Conservation (phyloP, 2,797 vertebrate species). For the Dendrocincla fuliginosa region DNA sequence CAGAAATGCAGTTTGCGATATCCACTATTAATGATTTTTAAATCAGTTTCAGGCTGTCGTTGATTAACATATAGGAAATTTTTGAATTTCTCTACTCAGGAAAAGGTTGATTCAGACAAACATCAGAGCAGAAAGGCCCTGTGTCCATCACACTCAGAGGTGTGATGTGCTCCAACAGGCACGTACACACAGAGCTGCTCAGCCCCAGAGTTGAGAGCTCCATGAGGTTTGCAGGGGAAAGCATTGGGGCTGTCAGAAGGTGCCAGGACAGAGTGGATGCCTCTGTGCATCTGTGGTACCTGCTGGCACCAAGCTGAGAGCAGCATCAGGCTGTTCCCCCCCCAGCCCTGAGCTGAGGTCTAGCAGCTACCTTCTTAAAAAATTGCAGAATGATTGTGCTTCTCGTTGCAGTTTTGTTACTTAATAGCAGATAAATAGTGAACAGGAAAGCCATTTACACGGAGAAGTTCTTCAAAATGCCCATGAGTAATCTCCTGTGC, state of each 20-base stretch:
- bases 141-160: background rate
- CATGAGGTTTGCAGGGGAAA: background rate
- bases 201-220: background rate
- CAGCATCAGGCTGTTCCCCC: rapidly evolving
- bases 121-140: background rate
- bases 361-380: background rate
- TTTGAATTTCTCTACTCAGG: background rate
- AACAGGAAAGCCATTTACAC: background rate
- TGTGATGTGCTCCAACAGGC: background rate
- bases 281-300: background rate
- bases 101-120: background rate
- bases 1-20: background rate
- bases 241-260: background rate
- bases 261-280: rapidly evolving
- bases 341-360: background rate
- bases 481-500: background rate
- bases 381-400: background rate
- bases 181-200: background rate
- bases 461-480: background rate
- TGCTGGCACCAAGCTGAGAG: background rate
- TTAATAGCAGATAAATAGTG: background rate
- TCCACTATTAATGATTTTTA: background rate
- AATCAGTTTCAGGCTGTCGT: background rate
- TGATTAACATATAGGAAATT: background rate
- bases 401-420: background rate